Conservation (phyloP, 2,797 vertebrate species). For the Rachycentron canadum region DNA sequence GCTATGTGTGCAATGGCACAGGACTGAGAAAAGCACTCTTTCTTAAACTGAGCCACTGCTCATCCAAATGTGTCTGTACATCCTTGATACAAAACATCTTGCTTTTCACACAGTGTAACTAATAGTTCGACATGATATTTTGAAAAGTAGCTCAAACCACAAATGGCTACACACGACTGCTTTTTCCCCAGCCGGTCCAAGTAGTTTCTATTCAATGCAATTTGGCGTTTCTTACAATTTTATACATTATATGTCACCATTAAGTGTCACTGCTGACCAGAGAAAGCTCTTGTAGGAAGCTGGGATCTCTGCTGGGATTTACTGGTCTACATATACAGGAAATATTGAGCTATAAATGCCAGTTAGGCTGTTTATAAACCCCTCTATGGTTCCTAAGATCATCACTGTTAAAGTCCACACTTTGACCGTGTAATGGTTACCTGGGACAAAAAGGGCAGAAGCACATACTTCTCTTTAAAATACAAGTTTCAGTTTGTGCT, state of each 20-base stretch:
- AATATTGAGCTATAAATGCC: constrained; percentile 47
- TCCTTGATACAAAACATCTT: background rate
- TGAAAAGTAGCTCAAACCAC: background rate
- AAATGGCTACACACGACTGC: background rate
- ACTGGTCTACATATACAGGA: constrained; percentile 33
- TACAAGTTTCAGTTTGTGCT: constrained; percentile 33
- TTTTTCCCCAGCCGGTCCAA: constrained; percentile 6
- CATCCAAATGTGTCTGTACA: background rate
- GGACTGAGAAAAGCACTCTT: background rate
- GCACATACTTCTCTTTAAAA: constrained; percentile 22
- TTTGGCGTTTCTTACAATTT: constrained; percentile 10
- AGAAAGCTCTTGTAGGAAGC: constrained; percentile 28
- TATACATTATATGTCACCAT: constrained; percentile 10
- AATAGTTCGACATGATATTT: background rate
- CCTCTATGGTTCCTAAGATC: constrained; percentile 14
- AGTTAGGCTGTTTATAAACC: constrained; percentile 46
- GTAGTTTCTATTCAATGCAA: constrained; percentile 11
- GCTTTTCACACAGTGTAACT: constrained; percentile 9
- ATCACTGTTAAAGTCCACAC: constrained; percentile 43
- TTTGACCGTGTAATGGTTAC: constrained; percentile 42
- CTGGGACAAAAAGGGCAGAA: constrained; percentile 25
- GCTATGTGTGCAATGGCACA: background rate
- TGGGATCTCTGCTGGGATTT: constrained; percentile 46
- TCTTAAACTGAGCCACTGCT: background rate
- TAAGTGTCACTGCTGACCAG: constrained; percentile 33